These are phyloP conservation scores for Mola mola DNA, from an alignment of 2,113 vertebrate species.

Conservation along the genomic window DNA sequence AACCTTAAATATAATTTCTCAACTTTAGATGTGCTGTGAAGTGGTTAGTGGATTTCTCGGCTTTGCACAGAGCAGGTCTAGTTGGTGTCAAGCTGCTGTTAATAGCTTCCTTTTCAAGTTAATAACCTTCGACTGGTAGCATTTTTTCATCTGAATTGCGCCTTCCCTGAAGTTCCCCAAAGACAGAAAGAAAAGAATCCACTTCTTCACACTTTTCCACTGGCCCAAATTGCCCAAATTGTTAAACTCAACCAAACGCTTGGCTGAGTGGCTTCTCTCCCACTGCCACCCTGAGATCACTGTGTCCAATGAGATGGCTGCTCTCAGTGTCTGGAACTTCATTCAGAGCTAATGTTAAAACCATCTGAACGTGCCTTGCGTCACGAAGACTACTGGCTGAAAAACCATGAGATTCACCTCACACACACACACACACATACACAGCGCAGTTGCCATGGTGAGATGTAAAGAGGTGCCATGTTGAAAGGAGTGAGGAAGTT, in stretches of 20 bases:
- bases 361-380: slow-evolving; percentile 72
- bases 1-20: no score
- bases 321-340: slow-evolving; percentile 57
- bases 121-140: no score
- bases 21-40: no score
- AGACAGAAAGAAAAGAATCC: no score
- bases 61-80: no score
- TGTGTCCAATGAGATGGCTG: slow-evolving; percentile 54
- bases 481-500: slow-evolving; percentile 74
- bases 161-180: no score
- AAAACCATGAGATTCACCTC: slow-evolving; percentile 65
- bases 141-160: no score
- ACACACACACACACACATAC: slow-evolving; percentile 36
- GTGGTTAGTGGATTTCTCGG: no score
- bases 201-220: slow-evolving; percentile 47
- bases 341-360: slow-evolving; percentile 71
- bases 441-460: slow-evolving; percentile 78
- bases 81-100: no score
- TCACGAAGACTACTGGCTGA: slow-evolving; percentile 66
- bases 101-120: no score
- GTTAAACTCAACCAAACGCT: slow-evolving; percentile 38
- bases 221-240: slow-evolving; percentile 30
- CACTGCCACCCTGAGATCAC: slow-evolving; percentile 36
- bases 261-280: slow-evolving; percentile 42
- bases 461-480: slow-evolving; percentile 78